Conservation (phyloP, 2,888 invertebrate species). For the Drosophila ustulata region DNA sequence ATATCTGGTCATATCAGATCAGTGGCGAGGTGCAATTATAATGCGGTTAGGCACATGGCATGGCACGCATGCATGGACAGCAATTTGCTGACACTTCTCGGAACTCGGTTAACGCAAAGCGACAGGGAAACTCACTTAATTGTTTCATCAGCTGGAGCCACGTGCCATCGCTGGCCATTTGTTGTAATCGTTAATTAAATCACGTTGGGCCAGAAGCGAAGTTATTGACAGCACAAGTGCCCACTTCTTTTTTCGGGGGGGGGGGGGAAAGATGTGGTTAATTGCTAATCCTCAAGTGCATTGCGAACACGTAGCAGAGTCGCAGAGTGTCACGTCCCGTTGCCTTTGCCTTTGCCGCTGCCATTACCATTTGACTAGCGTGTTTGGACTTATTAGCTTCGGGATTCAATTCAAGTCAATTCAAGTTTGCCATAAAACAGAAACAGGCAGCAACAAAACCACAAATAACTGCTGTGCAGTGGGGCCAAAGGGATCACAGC, state of each 20-base stretch:
- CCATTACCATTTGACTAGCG: conserved; percentile 6
- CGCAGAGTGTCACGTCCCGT: conserved; percentile 7
- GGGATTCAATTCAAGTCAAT: conserved; percentile 9
- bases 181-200: conserved; percentile 76
- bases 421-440: conserved; percentile 5
- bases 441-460: background rate
- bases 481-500: background rate
- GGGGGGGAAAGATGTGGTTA: conserved; percentile 51
- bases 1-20: background rate
- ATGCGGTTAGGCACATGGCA: conserved; percentile 8
- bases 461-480: conserved; percentile 4
- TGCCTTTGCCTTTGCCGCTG: background rate
- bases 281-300: conserved; percentile 42
- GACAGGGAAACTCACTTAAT: conserved; percentile 72
- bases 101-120: conserved; percentile 24
- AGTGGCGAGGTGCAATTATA: background rate
- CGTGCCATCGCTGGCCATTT: conserved; percentile 3
- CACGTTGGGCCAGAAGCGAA: conserved; percentile 76
- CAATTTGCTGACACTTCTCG: background rate
- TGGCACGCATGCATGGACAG: conserved; percentile 1
- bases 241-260: conserved; percentile 16
- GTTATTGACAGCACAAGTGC: conserved; percentile 75
- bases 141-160: conserved; percentile 41
- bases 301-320: background rate
- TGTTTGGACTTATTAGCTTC: conserved; percentile 13